A percentile compares a stretch with the other conserved stretches of the same genome.
Evolutionary conservation across 1,140 invertebrate genomes (phyloP).

Genomic region (Lethrus apterus): DNA sequence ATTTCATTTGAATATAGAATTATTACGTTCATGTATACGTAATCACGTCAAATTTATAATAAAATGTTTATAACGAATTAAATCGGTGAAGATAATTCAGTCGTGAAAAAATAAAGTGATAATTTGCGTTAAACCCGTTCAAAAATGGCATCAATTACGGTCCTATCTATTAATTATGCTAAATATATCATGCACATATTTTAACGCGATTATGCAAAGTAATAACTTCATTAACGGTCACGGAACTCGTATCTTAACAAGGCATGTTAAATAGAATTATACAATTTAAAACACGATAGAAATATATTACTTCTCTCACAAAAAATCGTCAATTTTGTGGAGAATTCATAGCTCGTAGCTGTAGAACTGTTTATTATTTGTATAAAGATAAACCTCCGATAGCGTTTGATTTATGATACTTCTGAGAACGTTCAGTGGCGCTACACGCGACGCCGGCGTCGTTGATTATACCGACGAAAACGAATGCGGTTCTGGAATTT

Average conservation of each 20-base stretch:
- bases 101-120: too few species aligned
- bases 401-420: conserved; percentile 29
- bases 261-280: conserved; percentile 35
- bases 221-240: conserved; percentile 28
- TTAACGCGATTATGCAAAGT: conserved; percentile 16
- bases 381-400: conserved; percentile 29
- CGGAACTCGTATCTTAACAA: conserved; percentile 33
- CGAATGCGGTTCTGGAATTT: too few species aligned
- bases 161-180: conserved; percentile 13
- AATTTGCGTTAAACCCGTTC: too few species aligned
- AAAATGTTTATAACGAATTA: too few species aligned
- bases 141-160: too few species aligned
- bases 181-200: conserved; percentile 11
- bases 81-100: too few species aligned
- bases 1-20: too few species aligned
- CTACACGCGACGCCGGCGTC: conserved; percentile 11
- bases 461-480: too few species aligned
- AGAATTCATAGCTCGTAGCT: conserved; percentile 27
- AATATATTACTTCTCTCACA: conserved; percentile 24
- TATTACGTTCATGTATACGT: too few species aligned
- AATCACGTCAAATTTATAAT: too few species aligned
- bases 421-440: conserved; percentile 9
- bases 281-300: conserved; percentile 35
- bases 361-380: conserved; percentile 36
- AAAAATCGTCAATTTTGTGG: conserved; percentile 23